These are phyloP conservation scores for Drosophila rufa DNA, from an alignment of 1,140 invertebrate species.

Conservation along the genomic window DNA sequence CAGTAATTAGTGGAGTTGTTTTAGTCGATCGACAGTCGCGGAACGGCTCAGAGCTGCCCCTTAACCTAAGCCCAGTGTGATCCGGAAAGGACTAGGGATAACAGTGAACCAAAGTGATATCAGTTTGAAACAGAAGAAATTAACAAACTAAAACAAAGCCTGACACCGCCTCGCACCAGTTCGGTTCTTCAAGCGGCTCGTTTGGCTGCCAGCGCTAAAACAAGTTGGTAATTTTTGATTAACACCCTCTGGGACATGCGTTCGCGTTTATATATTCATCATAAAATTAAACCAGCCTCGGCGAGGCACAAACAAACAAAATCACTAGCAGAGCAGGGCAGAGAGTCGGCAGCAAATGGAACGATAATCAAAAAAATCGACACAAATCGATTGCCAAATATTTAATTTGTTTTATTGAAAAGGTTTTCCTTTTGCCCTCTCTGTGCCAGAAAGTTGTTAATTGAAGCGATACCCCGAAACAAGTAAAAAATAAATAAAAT, in stretches of 20 bases:
- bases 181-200: conserved; percentile 44
- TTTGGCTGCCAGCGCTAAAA: conserved; percentile 49
- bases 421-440: conserved; percentile 45
- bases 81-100: conserved; percentile 39
- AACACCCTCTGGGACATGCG: conserved; percentile 52
- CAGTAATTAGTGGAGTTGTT: conserved; percentile 68
- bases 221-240: conserved; percentile 77
- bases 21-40: conserved; percentile 54
- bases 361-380: conserved; percentile 46
- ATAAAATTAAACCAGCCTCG: conserved; percentile 54
- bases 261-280: conserved; percentile 57
- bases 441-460: conserved; percentile 49
- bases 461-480: conserved; percentile 25
- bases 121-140: no score
- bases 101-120: conserved; percentile 5
- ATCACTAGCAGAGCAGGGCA: conserved; percentile 14
- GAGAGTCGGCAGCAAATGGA: conserved; percentile 34
- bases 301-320: conserved; percentile 27
- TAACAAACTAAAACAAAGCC: background rate
- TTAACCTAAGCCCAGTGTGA: conserved; percentile 3
- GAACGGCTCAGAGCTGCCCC: background rate
- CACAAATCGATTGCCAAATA: conserved; percentile 63
- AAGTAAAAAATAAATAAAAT: conserved; percentile 4
- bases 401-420: conserved; percentile 54
- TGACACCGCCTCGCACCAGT: conserved; percentile 61